Evolutionary conservation across 1,140 invertebrate genomes (phyloP).

Genomic region (Rhopalosiphum padi): DNA sequence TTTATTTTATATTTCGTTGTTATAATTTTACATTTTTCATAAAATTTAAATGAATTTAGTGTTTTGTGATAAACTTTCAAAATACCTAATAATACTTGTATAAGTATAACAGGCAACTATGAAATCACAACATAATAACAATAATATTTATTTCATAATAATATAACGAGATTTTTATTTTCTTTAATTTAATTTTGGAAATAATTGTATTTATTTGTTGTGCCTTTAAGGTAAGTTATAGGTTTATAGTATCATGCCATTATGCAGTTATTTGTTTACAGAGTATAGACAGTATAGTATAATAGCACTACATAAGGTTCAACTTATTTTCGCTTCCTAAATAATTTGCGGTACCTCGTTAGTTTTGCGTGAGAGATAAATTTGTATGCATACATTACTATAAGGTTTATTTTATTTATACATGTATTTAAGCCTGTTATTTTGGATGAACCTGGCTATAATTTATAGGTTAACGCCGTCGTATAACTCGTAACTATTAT

Average conservation of each 20-base stretch:
- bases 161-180: not conserved
- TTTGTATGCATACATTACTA: conserved; percentile 1
- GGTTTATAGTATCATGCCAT: not conserved
- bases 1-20: not conserved
- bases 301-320: not conserved
- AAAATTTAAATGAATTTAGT: not conserved
- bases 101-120: not conserved
- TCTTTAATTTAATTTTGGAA: not conserved
- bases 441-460: not conserved
- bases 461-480: not conserved
- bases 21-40: not conserved
- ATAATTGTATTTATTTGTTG: not conserved
- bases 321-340: conserved; percentile 4
- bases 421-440: not conserved
- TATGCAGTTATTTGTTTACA: not conserved
- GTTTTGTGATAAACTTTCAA: not conserved
- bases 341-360: not conserved
- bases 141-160: not conserved
- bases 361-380: not conserved
- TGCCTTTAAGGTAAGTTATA: not conserved
- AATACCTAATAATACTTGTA: not conserved
- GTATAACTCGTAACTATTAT: not conserved
- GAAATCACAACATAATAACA: not conserved
- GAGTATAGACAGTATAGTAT: not conserved
- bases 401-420: not conserved